phyloP scores from a whole-genome alignment of 2,888 invertebrate genomes.

The Cryptophagus acutangulus region DNA sequence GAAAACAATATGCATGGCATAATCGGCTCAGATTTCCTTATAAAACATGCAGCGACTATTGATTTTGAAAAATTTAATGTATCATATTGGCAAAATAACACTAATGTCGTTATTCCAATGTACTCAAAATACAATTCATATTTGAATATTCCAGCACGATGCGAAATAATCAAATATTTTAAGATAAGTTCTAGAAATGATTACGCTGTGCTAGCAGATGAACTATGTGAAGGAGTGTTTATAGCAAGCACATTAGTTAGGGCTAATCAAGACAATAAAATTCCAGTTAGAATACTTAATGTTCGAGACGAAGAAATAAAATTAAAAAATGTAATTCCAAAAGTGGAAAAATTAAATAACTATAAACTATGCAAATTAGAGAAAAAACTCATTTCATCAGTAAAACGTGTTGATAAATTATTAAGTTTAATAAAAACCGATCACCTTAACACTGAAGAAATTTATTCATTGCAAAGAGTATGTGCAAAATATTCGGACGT shows the following conservation, averaged over 20 bases:
- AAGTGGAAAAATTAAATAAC: slow-evolving; percentile 3
- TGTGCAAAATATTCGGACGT: slow-evolving; percentile 23
- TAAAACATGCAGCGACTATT: slow-evolving; percentile 7
- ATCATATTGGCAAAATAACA: not conserved
- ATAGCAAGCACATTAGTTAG: slow-evolving; percentile 1
- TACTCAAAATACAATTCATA: not conserved
- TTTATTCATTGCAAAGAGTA: slow-evolving; percentile 15
- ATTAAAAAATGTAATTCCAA: slow-evolving; percentile 7
- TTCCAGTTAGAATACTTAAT: slow-evolving; percentile 9
- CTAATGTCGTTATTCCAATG: not conserved
- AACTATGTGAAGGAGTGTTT: slow-evolving; percentile 6
- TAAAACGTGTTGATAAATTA: slow-evolving; percentile 17
- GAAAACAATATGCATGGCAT: slow-evolving; percentile 8
- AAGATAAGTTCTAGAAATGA: not conserved
- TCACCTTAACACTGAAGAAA: slow-evolving; percentile 17
- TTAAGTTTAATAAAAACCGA: slow-evolving; percentile 17
- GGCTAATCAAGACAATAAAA: slow-evolving; percentile 2
- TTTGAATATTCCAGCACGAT: not conserved
- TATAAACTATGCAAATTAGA: slow-evolving; percentile 2
- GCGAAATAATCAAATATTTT: slow-evolving; percentile 9
- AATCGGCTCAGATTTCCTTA: slow-evolving; percentile 12
- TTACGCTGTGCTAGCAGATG: slow-evolving; percentile 1
- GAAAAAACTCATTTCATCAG: slow-evolving; percentile 1
- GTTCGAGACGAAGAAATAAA: slow-evolving; percentile 5
- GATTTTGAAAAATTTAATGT: slow-evolving; percentile 8